phyloP scores from a whole-genome alignment of 2,797 vertebrate species.

The Moxostoma hubbsi region DNA sequence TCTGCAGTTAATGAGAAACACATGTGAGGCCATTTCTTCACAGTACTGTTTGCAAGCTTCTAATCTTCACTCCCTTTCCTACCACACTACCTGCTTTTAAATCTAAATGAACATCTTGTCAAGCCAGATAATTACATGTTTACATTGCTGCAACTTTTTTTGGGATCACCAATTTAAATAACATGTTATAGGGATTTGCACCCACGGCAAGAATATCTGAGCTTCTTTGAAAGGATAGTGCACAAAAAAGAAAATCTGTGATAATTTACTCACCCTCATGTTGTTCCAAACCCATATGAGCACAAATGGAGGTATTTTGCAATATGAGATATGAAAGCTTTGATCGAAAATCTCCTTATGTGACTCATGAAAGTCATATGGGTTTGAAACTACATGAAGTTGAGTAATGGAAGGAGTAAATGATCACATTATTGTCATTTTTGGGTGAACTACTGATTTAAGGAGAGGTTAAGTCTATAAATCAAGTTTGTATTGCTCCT shows the following conservation, averaged over 20 bases:
- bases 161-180: conserved; percentile 50
- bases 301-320: neutral
- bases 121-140: conserved; percentile 57
- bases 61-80: conserved; percentile 51
- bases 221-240: neutral
- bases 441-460: neutral
- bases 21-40: conserved; percentile 64
- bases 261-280: neutral
- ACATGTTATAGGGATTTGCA: conserved; percentile 24
- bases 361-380: too few relatives aligned
- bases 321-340: neutral
- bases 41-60: conserved; percentile 38
- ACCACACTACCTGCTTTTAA: conserved; percentile 55
- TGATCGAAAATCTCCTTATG: neutral
- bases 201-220: conserved; percentile 1
- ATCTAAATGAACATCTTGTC: conserved; percentile 50
- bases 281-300: neutral
- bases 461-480: neutral
- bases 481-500: conserved; percentile 59
- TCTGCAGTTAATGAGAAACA: conserved; percentile 71
- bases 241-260: neutral
- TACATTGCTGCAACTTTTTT: conserved; percentile 29
- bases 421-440: neutral
- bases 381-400: too few relatives aligned
- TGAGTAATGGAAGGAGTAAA: too few relatives aligned